These are phyloP conservation scores for Semotilus atromaculatus DNA, from an alignment of 2,797 vertebrate genomes.

Conservation along the genomic window DNA sequence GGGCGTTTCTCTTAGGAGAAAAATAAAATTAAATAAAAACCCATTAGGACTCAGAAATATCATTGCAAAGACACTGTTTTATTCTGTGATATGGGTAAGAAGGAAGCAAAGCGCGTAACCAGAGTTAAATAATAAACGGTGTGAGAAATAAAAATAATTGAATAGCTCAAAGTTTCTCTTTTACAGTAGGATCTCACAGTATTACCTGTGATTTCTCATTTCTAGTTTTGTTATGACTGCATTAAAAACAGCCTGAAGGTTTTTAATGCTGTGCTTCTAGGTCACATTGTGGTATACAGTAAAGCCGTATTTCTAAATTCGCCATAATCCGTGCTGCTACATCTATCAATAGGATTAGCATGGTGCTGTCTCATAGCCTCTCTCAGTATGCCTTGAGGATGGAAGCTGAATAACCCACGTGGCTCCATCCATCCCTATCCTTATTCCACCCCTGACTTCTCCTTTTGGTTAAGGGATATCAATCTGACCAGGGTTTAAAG, in stretches of 20 bases:
- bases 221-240: slow-evolving; percentile 52
- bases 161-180: slow-evolving; percentile 15
- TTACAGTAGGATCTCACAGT: neutral
- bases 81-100: neutral
- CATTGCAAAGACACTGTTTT: neutral
- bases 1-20: neutral
- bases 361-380: slow-evolving; percentile 41
- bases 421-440: slow-evolving; percentile 55
- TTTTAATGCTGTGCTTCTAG: slow-evolving; percentile 58
- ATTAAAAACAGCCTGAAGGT: slow-evolving; percentile 57
- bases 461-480: slow-evolving; percentile 58
- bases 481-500: slow-evolving; percentile 71
- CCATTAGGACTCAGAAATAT: neutral
- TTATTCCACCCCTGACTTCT: slow-evolving; percentile 57
- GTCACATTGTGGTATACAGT: slow-evolving; percentile 55
- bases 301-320: slow-evolving; percentile 50
- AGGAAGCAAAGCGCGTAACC: neutral
- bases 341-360: slow-evolving; percentile 61
- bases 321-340: slow-evolving; percentile 54
- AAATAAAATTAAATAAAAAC: neutral
- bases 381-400: slow-evolving; percentile 45
- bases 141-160: neutral
- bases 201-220: slow-evolving; percentile 53
- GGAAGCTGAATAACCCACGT: slow-evolving; percentile 34
- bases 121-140: neutral